Conservation (phyloP, 2,797 vertebrate species). For the Rhinophrynus dorsalis region DNA sequence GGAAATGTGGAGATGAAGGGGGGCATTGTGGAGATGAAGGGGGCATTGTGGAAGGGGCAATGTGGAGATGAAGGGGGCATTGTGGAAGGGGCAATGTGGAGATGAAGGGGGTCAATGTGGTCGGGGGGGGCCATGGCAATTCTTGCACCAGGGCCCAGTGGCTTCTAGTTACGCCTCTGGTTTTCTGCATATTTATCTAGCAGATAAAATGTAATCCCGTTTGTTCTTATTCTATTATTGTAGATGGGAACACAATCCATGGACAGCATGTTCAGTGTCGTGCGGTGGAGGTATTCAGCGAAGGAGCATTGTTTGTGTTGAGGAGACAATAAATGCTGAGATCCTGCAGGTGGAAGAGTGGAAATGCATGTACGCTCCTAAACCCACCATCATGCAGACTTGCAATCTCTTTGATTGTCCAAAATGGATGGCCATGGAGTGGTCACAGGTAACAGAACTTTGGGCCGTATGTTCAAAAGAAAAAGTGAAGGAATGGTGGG, state of each 20-base stretch:
- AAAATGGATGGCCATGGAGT: slow-evolving; percentile 91
- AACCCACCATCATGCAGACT: slow-evolving; percentile 76
- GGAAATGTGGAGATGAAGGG: too few relatives aligned
- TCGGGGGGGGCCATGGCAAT: too few relatives aligned
- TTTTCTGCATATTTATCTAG: too few relatives aligned
- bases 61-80: too few relatives aligned
- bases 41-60: too few relatives aligned
- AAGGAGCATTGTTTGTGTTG: slow-evolving; percentile 84
- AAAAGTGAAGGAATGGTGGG: too few relatives aligned
- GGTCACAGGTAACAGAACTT: slow-evolving; percentile 88
- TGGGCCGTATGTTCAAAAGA: too few relatives aligned
- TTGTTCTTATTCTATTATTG: slow-evolving; percentile 10
- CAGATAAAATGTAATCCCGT: not conserved
- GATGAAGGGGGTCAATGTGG: too few relatives aligned
- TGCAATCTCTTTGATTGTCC: slow-evolving; percentile 89
- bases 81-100: too few relatives aligned
- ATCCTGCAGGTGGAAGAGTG: slow-evolving; percentile 86
- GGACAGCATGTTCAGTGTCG: slow-evolving; percentile 88
- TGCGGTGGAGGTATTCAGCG: slow-evolving; percentile 88
- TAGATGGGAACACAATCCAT: slow-evolving; percentile 93
- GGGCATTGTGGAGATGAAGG: too few relatives aligned
- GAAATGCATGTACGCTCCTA: slow-evolving; percentile 90
- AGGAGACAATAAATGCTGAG: slow-evolving; percentile 84
- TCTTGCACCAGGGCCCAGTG: too few relatives aligned
- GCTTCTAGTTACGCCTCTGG: too few relatives aligned